Evolutionary conservation across 2,888 invertebrate genomes (phyloP).

Genomic region (Fabriciana adippe): DNA sequence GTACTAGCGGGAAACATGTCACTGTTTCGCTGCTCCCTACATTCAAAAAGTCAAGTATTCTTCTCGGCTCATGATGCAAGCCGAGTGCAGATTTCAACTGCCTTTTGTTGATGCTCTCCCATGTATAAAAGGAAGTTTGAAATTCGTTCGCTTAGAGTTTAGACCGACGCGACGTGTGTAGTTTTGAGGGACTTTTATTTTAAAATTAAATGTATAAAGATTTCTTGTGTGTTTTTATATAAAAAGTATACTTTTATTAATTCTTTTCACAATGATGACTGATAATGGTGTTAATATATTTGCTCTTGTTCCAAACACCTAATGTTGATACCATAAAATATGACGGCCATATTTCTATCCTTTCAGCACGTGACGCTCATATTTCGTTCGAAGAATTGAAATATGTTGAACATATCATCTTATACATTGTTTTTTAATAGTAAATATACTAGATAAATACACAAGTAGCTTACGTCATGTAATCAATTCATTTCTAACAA

Average conservation of each 20-base stretch:
- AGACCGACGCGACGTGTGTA: constrained; percentile 1
- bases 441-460: too few species aligned
- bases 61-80: constrained; percentile 59
- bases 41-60: constrained; percentile 66
- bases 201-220: neutral
- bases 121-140: constrained; percentile 36
- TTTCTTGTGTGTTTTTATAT: neutral
- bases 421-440: neutral
- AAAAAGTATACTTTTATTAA: too few species aligned
- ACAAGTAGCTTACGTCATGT: too few species aligned
- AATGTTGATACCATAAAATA: neutral
- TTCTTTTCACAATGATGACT: too few species aligned
- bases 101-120: constrained; percentile 60
- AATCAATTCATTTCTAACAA: too few species aligned
- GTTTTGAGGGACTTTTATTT: neutral
- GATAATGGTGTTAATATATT: too few species aligned
- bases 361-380: constrained; percentile 4
- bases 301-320: neutral
- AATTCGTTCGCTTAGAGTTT: constrained; percentile 25
- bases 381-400: neutral
- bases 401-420: neutral
- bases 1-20: constrained; percentile 68
- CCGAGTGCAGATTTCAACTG: constrained; percentile 68
- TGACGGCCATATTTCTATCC: constrained; percentile 1
- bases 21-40: constrained; percentile 63